Base-by-base conservation (phyloP, 2,888 invertebrate species). In the Synergus japonicus region DNA sequence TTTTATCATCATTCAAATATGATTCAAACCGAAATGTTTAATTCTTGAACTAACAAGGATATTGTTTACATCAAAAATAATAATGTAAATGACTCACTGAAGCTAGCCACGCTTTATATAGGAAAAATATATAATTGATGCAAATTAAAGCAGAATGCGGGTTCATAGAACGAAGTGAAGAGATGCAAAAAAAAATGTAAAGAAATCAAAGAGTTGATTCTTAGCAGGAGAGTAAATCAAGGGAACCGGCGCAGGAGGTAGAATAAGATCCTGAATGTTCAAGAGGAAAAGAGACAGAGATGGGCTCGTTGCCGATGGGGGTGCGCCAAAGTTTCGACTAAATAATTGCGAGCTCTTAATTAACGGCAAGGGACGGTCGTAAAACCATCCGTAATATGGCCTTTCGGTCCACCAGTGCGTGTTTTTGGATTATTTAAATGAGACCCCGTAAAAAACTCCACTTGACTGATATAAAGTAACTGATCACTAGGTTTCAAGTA, bases 321-420 rank as follows among this genome's bases (percentile, higher is more conserved):
- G 91, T 90, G 91, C 91, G 90, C 90, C 88, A 89, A 89, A 90
- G 90, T 91, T 90, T 89, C 90, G 88, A 90, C 91, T 90, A 91
- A 91, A 91, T 91, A 91, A 91, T 91, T 90, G 91, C 91, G 90
- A 91, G 90, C 91, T 91, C 91, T 91, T 91, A 91, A 91, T 91
- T 91, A 91, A 91, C 91, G 91, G 90, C 89, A 90, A 90, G 90
- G 87, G 89, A 86, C 88, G 90, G 89, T 91, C 91, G 90, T 91
- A 91, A 91, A 91, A 89, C 90, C 91, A 91, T 91, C 90, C 90
- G 87, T 87, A 89, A 87, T 86, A 87, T 86, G 85, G 86, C 83
- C 87, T 84, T 85, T 84, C 86, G 85, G 87, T 86, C 88, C 86
- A 85, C 87, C 88, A 87, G 88, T 87, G 88, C 90, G 89, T 91